phyloP scores from a whole-genome alignment of 2,797 vertebrate genomes.

The Acrossocheilus wenchowensis region DNA sequence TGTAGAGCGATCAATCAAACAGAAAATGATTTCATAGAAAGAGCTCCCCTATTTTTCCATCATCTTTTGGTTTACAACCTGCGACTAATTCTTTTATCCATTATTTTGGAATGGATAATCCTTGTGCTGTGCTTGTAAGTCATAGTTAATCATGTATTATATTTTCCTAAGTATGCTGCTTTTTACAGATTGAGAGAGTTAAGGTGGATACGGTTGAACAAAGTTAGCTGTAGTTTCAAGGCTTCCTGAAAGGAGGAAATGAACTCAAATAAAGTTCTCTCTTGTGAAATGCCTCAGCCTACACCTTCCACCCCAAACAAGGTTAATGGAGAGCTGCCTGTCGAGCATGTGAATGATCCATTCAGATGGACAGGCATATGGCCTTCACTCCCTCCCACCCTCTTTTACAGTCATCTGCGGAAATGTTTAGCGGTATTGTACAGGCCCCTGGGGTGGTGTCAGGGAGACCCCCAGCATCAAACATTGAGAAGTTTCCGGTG shows the following conservation, averaged over 20 bases:
- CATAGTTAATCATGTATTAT: not conserved
- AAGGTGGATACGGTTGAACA: not conserved
- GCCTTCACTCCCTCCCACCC: constrained; percentile 63
- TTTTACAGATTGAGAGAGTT: not conserved
- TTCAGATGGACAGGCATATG: constrained; percentile 40
- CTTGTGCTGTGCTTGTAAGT: not conserved
- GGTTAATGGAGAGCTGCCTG: constrained; percentile 20
- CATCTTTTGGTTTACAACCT: constrained; percentile 3
- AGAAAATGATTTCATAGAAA: constrained; percentile 2
- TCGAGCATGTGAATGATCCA: constrained; percentile 28
- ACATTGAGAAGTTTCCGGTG: constrained; percentile 56
- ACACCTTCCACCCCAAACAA: constrained; percentile 25
- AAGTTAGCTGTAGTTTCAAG: constrained; percentile 1
- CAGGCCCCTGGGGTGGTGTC: constrained; percentile 60
- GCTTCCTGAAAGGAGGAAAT: constrained; percentile 14
- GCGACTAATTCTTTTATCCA: not conserved
- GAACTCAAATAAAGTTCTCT: constrained; percentile 11
- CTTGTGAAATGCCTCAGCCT: constrained; percentile 30
- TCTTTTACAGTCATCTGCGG: constrained; percentile 68
- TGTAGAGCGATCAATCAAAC: not conserved
- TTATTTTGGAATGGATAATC: not conserved
- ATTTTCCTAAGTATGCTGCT: not conserved
- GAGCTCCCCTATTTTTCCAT: constrained; percentile 5
- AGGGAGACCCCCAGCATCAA: constrained; percentile 65
- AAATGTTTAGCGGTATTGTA: constrained; percentile 67